These are phyloP conservation scores for Sturmia bella DNA, from an alignment of 2,888 invertebrate genomes.

Conservation along the genomic window DNA sequence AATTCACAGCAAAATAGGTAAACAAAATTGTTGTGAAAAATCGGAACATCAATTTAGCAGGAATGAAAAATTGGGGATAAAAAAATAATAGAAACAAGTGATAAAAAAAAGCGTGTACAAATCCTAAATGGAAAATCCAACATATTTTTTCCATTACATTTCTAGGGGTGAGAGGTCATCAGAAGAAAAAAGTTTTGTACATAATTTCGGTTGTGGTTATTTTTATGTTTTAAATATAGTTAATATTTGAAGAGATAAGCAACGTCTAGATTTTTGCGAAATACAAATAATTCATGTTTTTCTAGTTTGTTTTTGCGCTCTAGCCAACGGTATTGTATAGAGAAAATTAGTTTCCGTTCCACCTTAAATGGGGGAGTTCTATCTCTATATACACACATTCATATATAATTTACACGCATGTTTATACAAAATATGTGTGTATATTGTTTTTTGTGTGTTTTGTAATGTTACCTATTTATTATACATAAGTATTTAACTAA, in stretches of 20 bases:
- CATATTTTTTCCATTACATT: slow-evolving; percentile 22
- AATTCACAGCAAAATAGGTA: slow-evolving; percentile 33
- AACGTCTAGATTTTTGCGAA: background rate
- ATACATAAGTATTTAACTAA: background rate
- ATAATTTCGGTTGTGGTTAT: background rate
- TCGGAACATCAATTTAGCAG: slow-evolving; percentile 45
- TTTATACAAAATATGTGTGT: background rate
- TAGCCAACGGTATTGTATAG: slow-evolving; percentile 19
- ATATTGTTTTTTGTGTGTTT: slow-evolving; percentile 4
- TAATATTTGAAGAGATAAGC: background rate
- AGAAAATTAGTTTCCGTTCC: slow-evolving; percentile 56
- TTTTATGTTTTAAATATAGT: slow-evolving; percentile 4
- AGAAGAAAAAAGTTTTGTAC: slow-evolving; percentile 17
- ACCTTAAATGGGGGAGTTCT: slow-evolving; percentile 56
- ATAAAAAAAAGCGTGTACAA: slow-evolving; percentile 59
- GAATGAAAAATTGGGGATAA: slow-evolving; percentile 43
- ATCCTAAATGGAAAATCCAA: slow-evolving; percentile 41
- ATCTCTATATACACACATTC: background rate
- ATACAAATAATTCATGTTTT: slow-evolving; percentile 22
- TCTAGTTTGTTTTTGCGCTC: slow-evolving; percentile 28
- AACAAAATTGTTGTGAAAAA: slow-evolving; percentile 43
- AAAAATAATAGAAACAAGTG: slow-evolving; percentile 47
- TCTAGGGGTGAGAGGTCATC: slow-evolving; percentile 46
- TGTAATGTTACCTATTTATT: slow-evolving; percentile 13
- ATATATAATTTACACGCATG: slow-evolving; percentile 43